Percentiles rank a stretch among this genome's conserved stretches.
Conservation (phyloP, 2,888 invertebrate genomes). For the Philereme transversata region DNA sequence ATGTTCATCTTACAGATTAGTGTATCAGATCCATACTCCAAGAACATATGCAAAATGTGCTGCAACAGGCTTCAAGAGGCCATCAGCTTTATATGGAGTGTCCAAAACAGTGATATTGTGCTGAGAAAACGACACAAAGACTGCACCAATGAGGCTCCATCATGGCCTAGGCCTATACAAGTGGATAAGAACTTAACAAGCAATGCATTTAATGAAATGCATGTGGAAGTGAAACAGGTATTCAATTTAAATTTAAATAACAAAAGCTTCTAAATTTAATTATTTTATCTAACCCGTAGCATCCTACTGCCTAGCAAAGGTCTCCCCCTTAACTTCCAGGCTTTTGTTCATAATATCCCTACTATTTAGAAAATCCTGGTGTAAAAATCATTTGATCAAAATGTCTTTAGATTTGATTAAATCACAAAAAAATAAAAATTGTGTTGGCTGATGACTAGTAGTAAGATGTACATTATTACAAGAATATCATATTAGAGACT, state of each 20-base stretch:
- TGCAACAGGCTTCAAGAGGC: constrained; percentile 55
- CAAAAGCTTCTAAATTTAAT: too few relatives aligned
- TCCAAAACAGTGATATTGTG: constrained; percentile 51
- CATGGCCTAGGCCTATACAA: constrained; percentile 73
- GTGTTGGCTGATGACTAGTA: too few relatives aligned
- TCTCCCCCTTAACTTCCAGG: too few relatives aligned
- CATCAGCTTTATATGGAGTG: constrained; percentile 53
- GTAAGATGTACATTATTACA: too few relatives aligned
- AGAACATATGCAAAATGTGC: constrained; percentile 62
- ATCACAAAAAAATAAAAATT: too few relatives aligned
- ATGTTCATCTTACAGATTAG: constrained; percentile 48
- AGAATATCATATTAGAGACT: too few relatives aligned
- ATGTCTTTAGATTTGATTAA: too few relatives aligned
- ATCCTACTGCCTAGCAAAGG: too few relatives aligned
- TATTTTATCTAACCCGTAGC: too few relatives aligned
- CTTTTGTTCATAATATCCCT: too few relatives aligned
- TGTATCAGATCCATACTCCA: constrained; percentile 58
- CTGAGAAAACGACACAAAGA: constrained; percentile 38
- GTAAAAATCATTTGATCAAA: too few relatives aligned
- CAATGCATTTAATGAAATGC: constrained; percentile 41
- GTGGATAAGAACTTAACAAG: constrained; percentile 57
- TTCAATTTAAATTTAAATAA: not conserved
- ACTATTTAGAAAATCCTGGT: too few relatives aligned
- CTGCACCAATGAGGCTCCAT: not conserved
- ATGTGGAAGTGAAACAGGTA: constrained; percentile 64